Evolutionary conservation across 1,140 invertebrate species (phyloP).

Genomic region (Drosophila pandora): DNA sequence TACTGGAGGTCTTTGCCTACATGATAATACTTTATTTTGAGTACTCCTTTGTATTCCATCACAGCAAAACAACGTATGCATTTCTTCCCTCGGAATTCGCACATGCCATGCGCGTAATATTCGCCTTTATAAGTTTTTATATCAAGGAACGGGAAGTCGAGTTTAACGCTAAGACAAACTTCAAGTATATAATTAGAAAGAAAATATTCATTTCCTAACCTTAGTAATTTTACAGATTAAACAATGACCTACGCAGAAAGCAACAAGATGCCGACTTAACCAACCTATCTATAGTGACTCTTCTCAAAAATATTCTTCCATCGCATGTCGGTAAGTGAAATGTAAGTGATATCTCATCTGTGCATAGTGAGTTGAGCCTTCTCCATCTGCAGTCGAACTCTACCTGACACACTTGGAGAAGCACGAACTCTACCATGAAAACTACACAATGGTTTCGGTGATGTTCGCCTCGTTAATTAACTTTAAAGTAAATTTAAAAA

Average conservation of each 20-base stretch:
- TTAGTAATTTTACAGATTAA: constrained; percentile 3
- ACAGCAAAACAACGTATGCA: constrained; percentile 87
- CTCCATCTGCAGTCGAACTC: constrained; percentile 65
- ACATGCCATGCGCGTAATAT: constrained; percentile 88
- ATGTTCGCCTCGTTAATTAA: constrained; percentile 96
- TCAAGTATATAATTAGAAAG: constrained; percentile 47
- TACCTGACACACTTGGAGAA: constrained; percentile 88
- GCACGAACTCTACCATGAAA: constrained; percentile 92
- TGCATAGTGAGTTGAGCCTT: background rate
- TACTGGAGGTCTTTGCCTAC: constrained; percentile 88
- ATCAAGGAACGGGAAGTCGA: constrained; percentile 94
- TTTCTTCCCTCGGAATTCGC: constrained; percentile 86
- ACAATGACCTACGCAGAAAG: constrained; percentile 89
- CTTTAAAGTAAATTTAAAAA: constrained; percentile 87
- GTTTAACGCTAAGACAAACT: constrained; percentile 93
- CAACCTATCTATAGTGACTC: constrained; percentile 91
- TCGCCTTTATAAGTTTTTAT: constrained; percentile 86
- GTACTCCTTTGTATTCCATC: constrained; percentile 84
- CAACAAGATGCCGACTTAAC: constrained; percentile 90
- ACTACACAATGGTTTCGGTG: constrained; percentile 92
- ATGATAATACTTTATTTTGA: constrained; percentile 86
- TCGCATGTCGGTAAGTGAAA: constrained; percentile 90
- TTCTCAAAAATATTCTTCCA: constrained; percentile 93
- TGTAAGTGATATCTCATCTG: background rate
- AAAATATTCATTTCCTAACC: background rate